Evolutionary conservation across 2,797 vertebrate species (phyloP), one percentile per base, ranked within the genome.

Genomic region (Megaceryle alcyon): DNA sequence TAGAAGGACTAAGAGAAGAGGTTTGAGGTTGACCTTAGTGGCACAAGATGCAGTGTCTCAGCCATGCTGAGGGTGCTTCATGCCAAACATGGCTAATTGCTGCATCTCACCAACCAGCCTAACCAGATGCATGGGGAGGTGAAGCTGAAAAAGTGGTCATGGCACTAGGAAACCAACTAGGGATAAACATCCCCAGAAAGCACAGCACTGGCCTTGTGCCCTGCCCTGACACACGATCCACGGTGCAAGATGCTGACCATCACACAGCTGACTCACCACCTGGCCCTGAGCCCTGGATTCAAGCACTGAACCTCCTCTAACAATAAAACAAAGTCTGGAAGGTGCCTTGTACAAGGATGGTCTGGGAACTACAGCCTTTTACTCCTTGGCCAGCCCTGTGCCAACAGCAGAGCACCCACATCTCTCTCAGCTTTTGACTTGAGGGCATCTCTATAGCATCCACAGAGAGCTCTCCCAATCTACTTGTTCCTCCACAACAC

Each of bases 41-140:
- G 18, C 41, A 51, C 31, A 75, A 88, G 61, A 51, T 25, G n/a
- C 33, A 63, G 56, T 3, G 3, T 35, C 68, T 76, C 41, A 65
- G 79, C 9, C 37, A 44, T 5, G 13, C 43, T 72, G 14, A 51
- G 56, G 33, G 22, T 28, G 20, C 37, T 77, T 41, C 31, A 12
- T 14, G 37, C 20, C 60, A 90, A 68, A 69, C 1, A 3, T 28
- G 18, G 23, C 10, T 53, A 43, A 54, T 10, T 2, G 4, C 33
- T 29, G 75, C 33, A 80, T 7, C 56, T 57, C 0, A 0, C 14
- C 59, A 85, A 39, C 11, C 44, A 76, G 46, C 44, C 13, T 54
- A 20, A 56, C 18, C 33, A 48, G 44, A 21, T 25, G 17, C 0
- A 0, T 1, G 28, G 20, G 39, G 31, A 68, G n/a, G 19, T n/a